Evolutionary conservation across 2,797 vertebrate species (phyloP).

Genomic region (Clarias platycephalus): DNA sequence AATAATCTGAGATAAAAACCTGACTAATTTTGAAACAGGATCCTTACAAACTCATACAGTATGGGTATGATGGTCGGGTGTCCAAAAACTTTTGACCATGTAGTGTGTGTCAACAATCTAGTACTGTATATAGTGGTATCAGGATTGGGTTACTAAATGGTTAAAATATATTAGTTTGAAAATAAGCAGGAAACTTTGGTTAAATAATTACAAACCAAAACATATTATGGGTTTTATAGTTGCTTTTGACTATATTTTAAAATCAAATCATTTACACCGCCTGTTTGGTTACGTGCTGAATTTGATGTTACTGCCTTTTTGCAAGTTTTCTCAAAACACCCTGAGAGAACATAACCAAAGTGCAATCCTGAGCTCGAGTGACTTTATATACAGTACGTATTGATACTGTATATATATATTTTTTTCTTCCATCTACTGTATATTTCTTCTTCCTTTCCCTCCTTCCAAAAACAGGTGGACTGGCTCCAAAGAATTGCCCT

Average conservation of each 20-base stretch:
- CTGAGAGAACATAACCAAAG: not conserved
- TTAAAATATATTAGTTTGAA: not conserved
- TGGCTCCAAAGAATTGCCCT: too few relatives aligned
- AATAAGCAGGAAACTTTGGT: not conserved
- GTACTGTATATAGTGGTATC: not conserved
- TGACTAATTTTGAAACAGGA: not conserved
- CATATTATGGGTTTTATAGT: not conserved
- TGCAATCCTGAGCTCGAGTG: not conserved
- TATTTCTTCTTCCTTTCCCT: not conserved
- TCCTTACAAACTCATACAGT: not conserved
- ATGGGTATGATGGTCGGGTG: not conserved
- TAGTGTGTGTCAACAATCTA: not conserved
- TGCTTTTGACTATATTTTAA: not conserved
- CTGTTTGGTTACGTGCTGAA: not conserved
- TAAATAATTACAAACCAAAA: not conserved
- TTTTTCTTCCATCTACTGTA: not conserved
- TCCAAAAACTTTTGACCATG: not conserved
- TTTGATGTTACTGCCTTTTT: not conserved
- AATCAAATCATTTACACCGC: not conserved
- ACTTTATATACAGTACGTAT: not conserved
- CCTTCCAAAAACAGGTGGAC: not conserved
- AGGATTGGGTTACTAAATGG: not conserved
- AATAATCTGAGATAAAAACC: not conserved
- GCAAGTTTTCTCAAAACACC: too few relatives aligned
- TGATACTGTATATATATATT: not conserved